Evolutionary conservation across 2,113 vertebrate species (phyloP).

Genomic region (Xyrauchen texanus): DNA sequence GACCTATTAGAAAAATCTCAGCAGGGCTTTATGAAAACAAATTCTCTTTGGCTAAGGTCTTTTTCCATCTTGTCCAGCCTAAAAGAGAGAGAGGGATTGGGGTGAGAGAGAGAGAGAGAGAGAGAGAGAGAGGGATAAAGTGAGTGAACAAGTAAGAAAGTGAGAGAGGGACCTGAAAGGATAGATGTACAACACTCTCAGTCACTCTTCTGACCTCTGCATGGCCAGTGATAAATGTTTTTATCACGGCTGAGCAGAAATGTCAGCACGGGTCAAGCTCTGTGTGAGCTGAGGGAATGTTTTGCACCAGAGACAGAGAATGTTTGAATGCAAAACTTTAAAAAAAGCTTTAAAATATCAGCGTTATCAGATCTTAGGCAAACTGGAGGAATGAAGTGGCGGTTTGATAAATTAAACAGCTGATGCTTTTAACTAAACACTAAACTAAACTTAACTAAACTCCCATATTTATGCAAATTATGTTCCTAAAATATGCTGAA

Average conservation of each 20-base stretch:
- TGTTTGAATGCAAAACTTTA: conserved; percentile 43
- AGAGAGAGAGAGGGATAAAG: conserved; percentile 21
- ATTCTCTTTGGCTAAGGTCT: conserved; percentile 29
- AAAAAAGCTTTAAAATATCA: conserved; percentile 45
- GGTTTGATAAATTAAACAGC: neutral
- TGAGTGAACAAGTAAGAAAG: neutral
- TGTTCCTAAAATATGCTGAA: conserved; percentile 44
- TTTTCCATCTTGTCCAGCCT: conserved; percentile 33
- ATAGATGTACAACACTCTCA: conserved; percentile 47
- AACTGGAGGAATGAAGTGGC: conserved; percentile 27
- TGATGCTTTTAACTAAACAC: conserved; percentile 22
- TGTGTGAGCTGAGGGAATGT: conserved; percentile 27
- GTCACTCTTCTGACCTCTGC: conserved; percentile 47
- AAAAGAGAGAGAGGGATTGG: conserved; percentile 14
- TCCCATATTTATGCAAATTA: conserved; percentile 29
- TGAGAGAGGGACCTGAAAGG: conserved; percentile 21
- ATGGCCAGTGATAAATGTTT: conserved; percentile 54
- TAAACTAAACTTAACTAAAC: too few species aligned
- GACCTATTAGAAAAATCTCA: conserved; percentile 49
- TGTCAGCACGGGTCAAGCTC: conserved; percentile 36
- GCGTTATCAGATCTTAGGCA: conserved; percentile 49
- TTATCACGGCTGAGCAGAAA: conserved; percentile 48
- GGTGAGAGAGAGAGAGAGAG: conserved; percentile 11
- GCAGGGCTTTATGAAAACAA: conserved; percentile 47
- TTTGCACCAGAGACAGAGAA: conserved; percentile 31